Base-by-base conservation (phyloP, 2,888 invertebrate species). In the Parnassius orleans region DNA sequence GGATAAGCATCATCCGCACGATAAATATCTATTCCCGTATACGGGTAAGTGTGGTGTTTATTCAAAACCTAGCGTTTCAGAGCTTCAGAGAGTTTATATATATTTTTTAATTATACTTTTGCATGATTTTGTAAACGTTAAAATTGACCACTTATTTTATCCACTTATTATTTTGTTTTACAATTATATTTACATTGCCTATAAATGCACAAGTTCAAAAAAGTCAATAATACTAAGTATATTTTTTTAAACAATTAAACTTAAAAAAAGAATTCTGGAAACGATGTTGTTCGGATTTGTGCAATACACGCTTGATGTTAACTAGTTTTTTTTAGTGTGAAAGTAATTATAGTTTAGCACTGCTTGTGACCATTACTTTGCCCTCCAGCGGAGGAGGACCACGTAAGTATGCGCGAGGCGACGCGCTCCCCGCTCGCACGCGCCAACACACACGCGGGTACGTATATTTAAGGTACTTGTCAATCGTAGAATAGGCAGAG, bases 21-120 rank as follows among this genome's bases (percentile, higher is more conserved):
- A 97, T 73, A 95, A 95, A 92, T 97, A 97, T 83, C 90, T 95
- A 66, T 97, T 96, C 74, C 97, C 97, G 0, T 97, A 96, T 77
- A 96, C 96, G 71, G 95, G 95, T 92, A 80, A 85, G 83, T 78
- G 11, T 60, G 53, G 47, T 15, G 15, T 44, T 19, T 56, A 43
- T 33, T 33, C 7, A 5, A 7, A 33, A 33, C 33, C 33, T 33
- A 33, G 7, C 33, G 5, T 33, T 33, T 33, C 33, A 33, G 1
- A 5, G 7, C 33, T 33, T 33, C 33, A 33, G 1, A 5, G 7
- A 5, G 33, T 19, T 19, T 19, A 2, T 19, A 33, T 33, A 44
- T 15, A 2, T 47, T 41, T 60, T 12, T 19, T 50, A 24, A 44
- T 53, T 14, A n/a, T 15, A 15, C 52, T 53, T 64, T 60, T 48